phyloP scores from a whole-genome alignment of 2,888 invertebrate genomes.

The Caenorhabditis afra region DNA sequence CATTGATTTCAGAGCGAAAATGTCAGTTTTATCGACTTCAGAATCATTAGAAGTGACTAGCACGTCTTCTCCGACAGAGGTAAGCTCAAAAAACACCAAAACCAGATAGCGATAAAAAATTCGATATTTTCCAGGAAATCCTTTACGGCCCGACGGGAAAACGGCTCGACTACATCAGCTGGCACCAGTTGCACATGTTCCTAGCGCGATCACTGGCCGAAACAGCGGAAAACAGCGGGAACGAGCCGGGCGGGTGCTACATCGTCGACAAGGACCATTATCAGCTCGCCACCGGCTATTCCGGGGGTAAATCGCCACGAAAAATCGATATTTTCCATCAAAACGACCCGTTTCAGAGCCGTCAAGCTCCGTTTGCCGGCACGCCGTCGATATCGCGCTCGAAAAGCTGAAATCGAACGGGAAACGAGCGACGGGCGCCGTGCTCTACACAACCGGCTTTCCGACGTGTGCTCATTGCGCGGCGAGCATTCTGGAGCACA shows the following conservation, averaged over 20 bases:
- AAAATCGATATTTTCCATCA: neutral
- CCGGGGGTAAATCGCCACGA: slow-evolving; percentile 26
- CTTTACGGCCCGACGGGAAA: slow-evolving; percentile 47
- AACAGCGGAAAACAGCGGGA: slow-evolving; percentile 3
- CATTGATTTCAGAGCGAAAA: too few relatives aligned
- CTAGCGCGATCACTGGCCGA: slow-evolving; percentile 34
- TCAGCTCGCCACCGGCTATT: slow-evolving; percentile 34
- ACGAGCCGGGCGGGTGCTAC: slow-evolving; percentile 30
- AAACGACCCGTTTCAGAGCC: neutral
- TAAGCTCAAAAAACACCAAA: too few relatives aligned
- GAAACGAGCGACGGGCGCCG: neutral
- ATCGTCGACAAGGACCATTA: slow-evolving; percentile 52
- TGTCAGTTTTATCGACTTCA: neutral
- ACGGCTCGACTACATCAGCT: slow-evolving; percentile 51
- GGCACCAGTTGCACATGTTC: slow-evolving; percentile 60
- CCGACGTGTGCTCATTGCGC: slow-evolving; percentile 22
- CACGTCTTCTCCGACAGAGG: too few relatives aligned
- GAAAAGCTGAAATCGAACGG: slow-evolving; percentile 9
- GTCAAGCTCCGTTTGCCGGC: neutral
- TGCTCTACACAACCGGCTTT: slow-evolving; percentile 30
- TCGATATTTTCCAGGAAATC: neutral
- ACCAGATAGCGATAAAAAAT: neutral
- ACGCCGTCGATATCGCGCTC: slow-evolving; percentile 20
- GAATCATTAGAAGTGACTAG: neutral
- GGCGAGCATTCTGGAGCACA: slow-evolving; percentile 5